A percentile compares a stretch with the other conserved stretches of the same genome.
Evolutionary conservation across 2,113 vertebrate species (phyloP).

Genomic region (Muscicapa adusta): DNA sequence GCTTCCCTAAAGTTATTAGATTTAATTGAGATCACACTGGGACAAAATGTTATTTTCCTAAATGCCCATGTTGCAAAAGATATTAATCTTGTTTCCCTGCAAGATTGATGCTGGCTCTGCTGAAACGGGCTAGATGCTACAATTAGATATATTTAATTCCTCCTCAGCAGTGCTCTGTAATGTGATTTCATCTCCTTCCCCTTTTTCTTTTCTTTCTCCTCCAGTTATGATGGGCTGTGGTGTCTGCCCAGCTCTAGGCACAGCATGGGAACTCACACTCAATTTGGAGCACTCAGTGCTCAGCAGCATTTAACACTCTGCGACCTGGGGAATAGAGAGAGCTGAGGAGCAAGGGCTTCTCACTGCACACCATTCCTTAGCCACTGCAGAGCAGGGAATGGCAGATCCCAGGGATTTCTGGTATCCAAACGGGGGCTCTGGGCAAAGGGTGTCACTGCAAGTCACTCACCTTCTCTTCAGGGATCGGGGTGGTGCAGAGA

Average conservation of each 20-base stretch:
- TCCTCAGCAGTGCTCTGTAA: conserved; percentile 55
- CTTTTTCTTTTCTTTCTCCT: neutral
- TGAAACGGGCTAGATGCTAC: conserved; percentile 49
- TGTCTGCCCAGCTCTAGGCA: conserved; percentile 17
- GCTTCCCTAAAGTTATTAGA: conserved; percentile 47
- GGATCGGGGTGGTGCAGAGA: conserved; percentile 80
- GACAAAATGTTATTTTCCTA: conserved; percentile 62
- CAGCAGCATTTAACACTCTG: conserved; percentile 37
- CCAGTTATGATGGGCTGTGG: neutral
- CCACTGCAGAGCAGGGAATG: neutral
- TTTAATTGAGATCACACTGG: conserved; percentile 61
- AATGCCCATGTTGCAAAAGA: conserved; percentile 54
- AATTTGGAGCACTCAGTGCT: conserved; percentile 11
- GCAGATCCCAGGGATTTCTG: neutral
- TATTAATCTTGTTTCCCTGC: conserved; percentile 66
- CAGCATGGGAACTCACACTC: conserved; percentile 53
- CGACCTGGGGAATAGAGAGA: neutral
- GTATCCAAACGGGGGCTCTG: neutral
- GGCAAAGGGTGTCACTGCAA: neutral
- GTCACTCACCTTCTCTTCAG: conserved; percentile 80
- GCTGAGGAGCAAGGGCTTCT: neutral
- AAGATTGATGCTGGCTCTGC: conserved; percentile 64
- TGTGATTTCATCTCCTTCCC: conserved; percentile 37
- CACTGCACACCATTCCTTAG: neutral
- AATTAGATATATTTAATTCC: conserved; percentile 65